Evolutionary conservation across 1,140 invertebrate species (phyloP), one percentile per base, ranked within the genome.

Genomic region (Contarinia nasturtii): DNA sequence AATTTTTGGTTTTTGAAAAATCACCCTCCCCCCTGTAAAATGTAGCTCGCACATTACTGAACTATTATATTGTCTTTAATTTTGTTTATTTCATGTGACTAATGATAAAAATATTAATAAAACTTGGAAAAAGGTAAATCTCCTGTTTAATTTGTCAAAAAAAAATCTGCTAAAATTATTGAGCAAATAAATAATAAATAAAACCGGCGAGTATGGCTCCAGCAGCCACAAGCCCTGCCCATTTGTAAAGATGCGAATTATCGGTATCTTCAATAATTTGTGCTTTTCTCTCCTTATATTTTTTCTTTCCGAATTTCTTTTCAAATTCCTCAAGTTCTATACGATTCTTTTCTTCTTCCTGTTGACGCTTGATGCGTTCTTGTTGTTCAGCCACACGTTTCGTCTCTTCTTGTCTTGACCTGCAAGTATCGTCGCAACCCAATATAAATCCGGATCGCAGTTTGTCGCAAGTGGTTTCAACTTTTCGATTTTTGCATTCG

Each of bases 301-400:
- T 70, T 54, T 74, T 69, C 49, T 75, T 66, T 52, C 71, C 68
- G 48, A 82, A 79, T 56, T 79, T 82, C 55, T 77, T 76, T 54
- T 82, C 73, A 58, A 78, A 85, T 56, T 77, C 74, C 44, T 79
- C 78, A 22, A 85, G 59, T 55, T 83, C 81, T 49, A 67, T 68
- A 15, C 72, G 68, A 63, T 82, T 81, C 48, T 68, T 74, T 27
- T 75, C 58, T 51, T 80, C 71, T 53, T 82, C 77, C 49, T 74
- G 61, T 42, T 70, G 66, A 33, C 65, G 65, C 44, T 71, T 67
- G 50, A 69, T 71, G 45, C 69, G 67, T 37, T 70, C 56, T 50
- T 67, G 56, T 44, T 67, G 61, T 8, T 67, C 67, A 37, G 75
- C 73, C 10, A 62, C 52, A 5, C n/a, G 18, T 20, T 18, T n/a